Percentiles rank a stretch among this genome's conserved stretches.
These are phyloP conservation scores for Halcyon badia DNA, from an alignment of 2,797 vertebrate species.

Conservation along the genomic window DNA sequence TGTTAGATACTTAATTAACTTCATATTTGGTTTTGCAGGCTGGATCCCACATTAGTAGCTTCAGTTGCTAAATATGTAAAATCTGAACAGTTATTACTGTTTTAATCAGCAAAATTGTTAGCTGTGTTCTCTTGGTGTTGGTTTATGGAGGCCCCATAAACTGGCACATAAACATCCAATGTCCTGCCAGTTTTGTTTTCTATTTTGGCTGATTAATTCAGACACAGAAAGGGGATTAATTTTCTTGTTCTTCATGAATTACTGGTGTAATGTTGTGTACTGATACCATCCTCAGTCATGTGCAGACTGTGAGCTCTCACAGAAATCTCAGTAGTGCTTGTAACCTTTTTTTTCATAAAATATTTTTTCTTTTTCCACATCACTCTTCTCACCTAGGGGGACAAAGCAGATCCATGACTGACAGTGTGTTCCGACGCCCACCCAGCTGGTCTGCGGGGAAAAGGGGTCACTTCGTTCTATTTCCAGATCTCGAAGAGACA, in stretches of 20 bases:
- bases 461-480: neutral
- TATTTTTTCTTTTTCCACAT: neutral
- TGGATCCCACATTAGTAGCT: constrained; percentile 42
- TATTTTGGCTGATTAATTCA: constrained; percentile 39
- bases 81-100: constrained; percentile 7
- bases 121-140: constrained; percentile 22
- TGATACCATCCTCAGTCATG: neutral
- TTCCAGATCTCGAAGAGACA: neutral
- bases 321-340: neutral
- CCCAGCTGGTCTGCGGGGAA: neutral
- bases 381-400: neutral
- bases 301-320: neutral
- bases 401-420: rapidly evolving
- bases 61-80: constrained; percentile 58
- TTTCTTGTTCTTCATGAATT: neutral
- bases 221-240: neutral
- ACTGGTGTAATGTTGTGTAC: neutral
- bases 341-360: neutral
- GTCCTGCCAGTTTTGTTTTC: constrained; percentile 40
- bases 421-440: neutral
- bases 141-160: constrained; percentile 16
- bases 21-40: constrained; percentile 48
- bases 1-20: constrained; percentile 63
- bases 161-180: neutral
- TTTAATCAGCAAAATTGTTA: constrained; percentile 61